Evolutionary conservation across 2,797 vertebrate genomes (phyloP).

Genomic region (Babyrousa celebensis): DNA sequence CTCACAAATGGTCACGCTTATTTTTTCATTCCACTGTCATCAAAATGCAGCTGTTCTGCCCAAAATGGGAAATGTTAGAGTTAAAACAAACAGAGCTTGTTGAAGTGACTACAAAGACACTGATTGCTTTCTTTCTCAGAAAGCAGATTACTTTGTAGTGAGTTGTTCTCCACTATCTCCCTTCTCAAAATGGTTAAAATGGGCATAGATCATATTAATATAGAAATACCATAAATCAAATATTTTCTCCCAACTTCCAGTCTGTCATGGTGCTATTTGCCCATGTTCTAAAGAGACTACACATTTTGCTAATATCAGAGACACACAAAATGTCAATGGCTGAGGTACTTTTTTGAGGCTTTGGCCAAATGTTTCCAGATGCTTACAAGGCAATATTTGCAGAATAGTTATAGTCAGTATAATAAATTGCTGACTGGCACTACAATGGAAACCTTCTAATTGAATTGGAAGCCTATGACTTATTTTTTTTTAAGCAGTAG

Average conservation of each 20-base stretch:
- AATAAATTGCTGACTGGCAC: slow-evolving; percentile 88
- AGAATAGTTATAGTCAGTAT: slow-evolving; percentile 78
- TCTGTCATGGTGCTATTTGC: slow-evolving; percentile 46
- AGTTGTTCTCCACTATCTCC: slow-evolving; percentile 63
- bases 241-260: background rate
- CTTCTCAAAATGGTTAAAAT: slow-evolving; percentile 54
- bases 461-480: slow-evolving; percentile 46
- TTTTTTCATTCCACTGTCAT: slow-evolving; percentile 85
- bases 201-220: background rate
- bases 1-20: slow-evolving; percentile 82
- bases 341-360: slow-evolving; percentile 12
- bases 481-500: slow-evolving; percentile 56
- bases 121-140: slow-evolving; percentile 88
- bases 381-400: slow-evolving; percentile 82
- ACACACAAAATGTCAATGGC: slow-evolving; percentile 54
- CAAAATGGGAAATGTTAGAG: slow-evolving; percentile 88
- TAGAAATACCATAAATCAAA: background rate
- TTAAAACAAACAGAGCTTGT: slow-evolving; percentile 87
- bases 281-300: slow-evolving; percentile 16
- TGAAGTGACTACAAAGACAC: slow-evolving; percentile 89
- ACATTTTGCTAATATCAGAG: slow-evolving; percentile 55
- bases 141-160: slow-evolving; percentile 76
- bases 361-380: slow-evolving; percentile 77
- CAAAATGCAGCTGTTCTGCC: slow-evolving; percentile 89
- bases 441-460: slow-evolving; percentile 80